These are phyloP conservation scores for Clepsis dumicolana DNA, from an alignment of 2,888 invertebrate genomes.

Conservation along the genomic window DNA sequence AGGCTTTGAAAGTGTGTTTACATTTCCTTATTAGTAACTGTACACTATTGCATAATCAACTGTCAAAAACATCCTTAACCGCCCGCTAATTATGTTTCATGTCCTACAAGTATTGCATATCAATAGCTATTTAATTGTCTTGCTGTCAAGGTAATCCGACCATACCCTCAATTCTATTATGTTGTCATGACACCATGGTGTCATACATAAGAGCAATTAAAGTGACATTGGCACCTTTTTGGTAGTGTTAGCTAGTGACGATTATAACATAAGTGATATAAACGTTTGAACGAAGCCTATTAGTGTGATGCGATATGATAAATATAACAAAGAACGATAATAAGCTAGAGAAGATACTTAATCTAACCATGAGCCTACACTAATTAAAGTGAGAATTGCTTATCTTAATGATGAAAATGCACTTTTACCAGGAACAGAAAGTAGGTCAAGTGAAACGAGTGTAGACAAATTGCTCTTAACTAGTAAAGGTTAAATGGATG, in stretches of 20 bases:
- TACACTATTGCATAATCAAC: constrained; percentile 31
- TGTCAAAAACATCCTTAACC: constrained; percentile 34
- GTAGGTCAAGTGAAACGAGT: constrained; percentile 41
- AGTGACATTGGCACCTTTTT: constrained; percentile 34
- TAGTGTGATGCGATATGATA: neutral
- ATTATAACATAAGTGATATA: neutral
- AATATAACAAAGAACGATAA: neutral
- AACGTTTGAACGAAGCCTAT: neutral
- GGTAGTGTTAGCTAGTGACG: neutral
- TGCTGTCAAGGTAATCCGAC: constrained; percentile 48
- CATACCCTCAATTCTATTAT: constrained; percentile 50
- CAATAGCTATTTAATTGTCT: constrained; percentile 43
- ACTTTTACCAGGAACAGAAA: constrained; percentile 28
- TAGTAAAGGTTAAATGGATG: constrained; percentile 5
- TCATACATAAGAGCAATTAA: constrained; percentile 34
- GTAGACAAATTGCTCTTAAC: constrained; percentile 23
- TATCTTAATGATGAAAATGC: constrained; percentile 18
- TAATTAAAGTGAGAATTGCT: constrained; percentile 18
- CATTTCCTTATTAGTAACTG: neutral
- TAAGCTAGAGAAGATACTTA: neutral
- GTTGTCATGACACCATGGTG: constrained; percentile 1
- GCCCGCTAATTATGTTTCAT: constrained; percentile 36
- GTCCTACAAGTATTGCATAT: constrained; percentile 43
- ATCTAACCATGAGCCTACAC: neutral
- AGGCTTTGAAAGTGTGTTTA: too few relatives aligned